Evolutionary conservation across 2,888 invertebrate species (phyloP), one percentile per base, ranked within the genome.

Genomic region (Archips crataeganus): DNA sequence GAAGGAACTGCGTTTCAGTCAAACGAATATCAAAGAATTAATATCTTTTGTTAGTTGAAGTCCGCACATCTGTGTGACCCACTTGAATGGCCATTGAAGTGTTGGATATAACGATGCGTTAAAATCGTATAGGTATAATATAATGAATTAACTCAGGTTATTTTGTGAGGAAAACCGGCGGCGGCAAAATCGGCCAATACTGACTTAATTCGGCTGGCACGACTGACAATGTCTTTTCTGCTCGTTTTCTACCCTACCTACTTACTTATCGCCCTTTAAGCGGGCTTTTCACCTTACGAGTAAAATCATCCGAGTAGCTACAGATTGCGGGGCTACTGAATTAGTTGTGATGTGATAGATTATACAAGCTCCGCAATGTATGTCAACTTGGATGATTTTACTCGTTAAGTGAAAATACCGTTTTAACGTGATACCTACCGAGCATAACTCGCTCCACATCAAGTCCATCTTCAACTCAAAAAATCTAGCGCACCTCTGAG

Each of bases 31-130:
- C 82, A 81, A 84, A 71, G 68, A 79, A 79, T 85, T 85, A 82
- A 83, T 87, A 87, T 83, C 85, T 85, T 89, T 90, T 89, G 86
- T 90, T 82, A 87, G 87, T 77, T 76, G 76, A 77, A 76, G 79
- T 78, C 69, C 75, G 75, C 77, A 82, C 87, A 88, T 86, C 87
- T 90, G 90, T 86, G 85, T 88, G 88, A 89, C 90, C 90, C 88
- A 86, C 81, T 60, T 87, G 86, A 88, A 88, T 88, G 81, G 83
- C 83, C 82, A 86, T 89, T 87, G 86, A 87, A 87, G 85, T 81
- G 81, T 83, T 82, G 81, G 70, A 60, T 66, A 74, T 74, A 65
- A 70, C 65, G 76, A 69, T 69, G 67, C 70, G 67, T 74, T 65
- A 70, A 73, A 75, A 60, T 71, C 51, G 60, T 68, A 69, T n/a